Percentiles rank a stretch among this genome's conserved stretches.
phyloP scores from a whole-genome alignment of 1,140 invertebrate species.

The Drosophila triauraria region DNA sequence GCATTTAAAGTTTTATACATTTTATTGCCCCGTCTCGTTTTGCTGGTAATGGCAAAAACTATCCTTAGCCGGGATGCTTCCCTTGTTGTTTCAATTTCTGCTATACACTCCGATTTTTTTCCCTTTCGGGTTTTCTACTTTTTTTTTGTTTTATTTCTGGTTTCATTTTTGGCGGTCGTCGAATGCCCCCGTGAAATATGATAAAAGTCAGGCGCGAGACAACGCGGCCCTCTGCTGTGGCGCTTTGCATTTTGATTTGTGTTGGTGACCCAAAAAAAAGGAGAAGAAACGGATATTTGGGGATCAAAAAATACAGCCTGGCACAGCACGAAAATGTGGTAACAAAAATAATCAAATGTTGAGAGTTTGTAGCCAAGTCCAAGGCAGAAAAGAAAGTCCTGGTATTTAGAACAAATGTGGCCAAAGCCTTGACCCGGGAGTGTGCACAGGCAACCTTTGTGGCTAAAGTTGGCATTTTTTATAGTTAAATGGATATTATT shows the following conservation, averaged over 20 bases:
- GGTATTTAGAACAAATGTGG: no score
- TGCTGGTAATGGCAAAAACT: slow-evolving; percentile 39
- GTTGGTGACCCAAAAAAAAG: slow-evolving; percentile 70
- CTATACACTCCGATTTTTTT: slow-evolving; percentile 5
- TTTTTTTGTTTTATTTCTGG: slow-evolving; percentile 1
- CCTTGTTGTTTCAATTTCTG: slow-evolving; percentile 45
- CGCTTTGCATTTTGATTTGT: slow-evolving; percentile 81
- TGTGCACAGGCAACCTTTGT: no score
- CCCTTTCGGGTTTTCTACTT: neutral
- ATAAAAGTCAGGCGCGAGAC: slow-evolving; percentile 64
- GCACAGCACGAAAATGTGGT: neutral
- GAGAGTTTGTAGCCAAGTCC: no score
- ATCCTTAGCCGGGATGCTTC: slow-evolving; percentile 30
- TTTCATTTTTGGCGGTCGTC: slow-evolving; percentile 42
- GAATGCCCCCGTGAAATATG: slow-evolving; percentile 79
- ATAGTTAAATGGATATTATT: no score
- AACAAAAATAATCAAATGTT: neutral
- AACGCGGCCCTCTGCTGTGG: slow-evolving; percentile 14
- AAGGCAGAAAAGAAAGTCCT: no score
- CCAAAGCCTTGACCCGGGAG: no score
- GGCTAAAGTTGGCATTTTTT: no score
- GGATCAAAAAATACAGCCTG: slow-evolving; percentile 7
- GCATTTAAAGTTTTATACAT: slow-evolving; percentile 74
- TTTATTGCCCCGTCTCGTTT: slow-evolving; percentile 53
- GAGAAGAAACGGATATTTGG: neutral